Evolutionary conservation across 1,140 invertebrate genomes (phyloP).

Genomic region (Drosophila azteca): DNA sequence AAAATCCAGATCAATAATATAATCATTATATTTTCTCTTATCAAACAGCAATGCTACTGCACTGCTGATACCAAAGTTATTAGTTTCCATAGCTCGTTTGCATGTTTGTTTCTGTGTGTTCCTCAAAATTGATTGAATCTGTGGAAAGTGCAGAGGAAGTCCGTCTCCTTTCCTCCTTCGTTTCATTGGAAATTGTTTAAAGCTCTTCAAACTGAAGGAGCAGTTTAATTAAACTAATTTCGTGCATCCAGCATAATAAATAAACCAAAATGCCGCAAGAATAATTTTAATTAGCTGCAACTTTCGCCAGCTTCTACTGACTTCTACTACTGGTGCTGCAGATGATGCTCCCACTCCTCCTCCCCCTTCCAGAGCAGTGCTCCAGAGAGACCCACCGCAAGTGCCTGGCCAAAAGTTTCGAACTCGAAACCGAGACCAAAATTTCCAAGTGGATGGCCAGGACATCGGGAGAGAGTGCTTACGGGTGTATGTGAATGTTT

Average conservation of each 20-base stretch:
- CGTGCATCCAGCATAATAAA: slow-evolving; percentile 49
- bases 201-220: slow-evolving; percentile 33
- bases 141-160: too few relatives aligned
- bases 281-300: slow-evolving; percentile 62
- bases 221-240: slow-evolving; percentile 59
- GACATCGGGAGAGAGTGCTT: slow-evolving; percentile 15
- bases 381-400: slow-evolving; percentile 15
- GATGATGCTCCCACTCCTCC: not conserved
- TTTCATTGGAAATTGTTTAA: slow-evolving; percentile 12
- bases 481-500: slow-evolving; percentile 4
- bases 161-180: not conserved
- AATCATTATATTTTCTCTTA: slow-evolving; percentile 18
- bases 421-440: slow-evolving; percentile 35
- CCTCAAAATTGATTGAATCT: not conserved
- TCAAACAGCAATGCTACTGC: slow-evolving; percentile 51
- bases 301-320: slow-evolving; percentile 8
- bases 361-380: slow-evolving; percentile 6
- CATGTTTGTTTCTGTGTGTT: slow-evolving; percentile 31
- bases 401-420: slow-evolving; percentile 50
- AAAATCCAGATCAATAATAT: too few relatives aligned
- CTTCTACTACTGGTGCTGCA: not conserved
- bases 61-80: slow-evolving; percentile 9
- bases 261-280: slow-evolving; percentile 51
- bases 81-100: slow-evolving; percentile 36
- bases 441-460: slow-evolving; percentile 54